Evolutionary conservation across 2,113 vertebrate species (phyloP).

Genomic region (Lamprotornis superbus): DNA sequence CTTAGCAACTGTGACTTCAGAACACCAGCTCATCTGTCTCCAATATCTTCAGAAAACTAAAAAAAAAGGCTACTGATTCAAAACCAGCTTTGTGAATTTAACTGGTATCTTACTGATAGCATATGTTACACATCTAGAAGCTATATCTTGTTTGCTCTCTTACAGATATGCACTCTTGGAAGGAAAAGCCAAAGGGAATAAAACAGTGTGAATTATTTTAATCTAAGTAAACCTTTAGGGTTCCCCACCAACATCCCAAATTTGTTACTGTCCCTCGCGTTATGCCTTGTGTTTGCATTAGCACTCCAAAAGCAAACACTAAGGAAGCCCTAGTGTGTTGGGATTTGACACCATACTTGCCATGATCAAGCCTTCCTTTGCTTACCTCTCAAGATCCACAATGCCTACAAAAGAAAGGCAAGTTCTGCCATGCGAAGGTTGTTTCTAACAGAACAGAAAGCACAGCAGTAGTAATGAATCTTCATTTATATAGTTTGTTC

Average conservation of each 20-base stretch:
- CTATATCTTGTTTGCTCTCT: background rate
- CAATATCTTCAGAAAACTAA: background rate
- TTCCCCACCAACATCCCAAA: background rate
- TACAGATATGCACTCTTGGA: background rate
- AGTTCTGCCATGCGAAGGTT: background rate
- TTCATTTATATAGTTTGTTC: constrained; percentile 23
- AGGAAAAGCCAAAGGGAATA: background rate
- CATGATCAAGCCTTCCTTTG: background rate
- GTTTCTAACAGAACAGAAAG: constrained; percentile 12
- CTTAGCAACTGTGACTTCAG: background rate
- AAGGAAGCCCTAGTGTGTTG: background rate
- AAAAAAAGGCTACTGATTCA: background rate
- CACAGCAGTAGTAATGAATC: background rate
- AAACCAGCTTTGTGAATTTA: background rate
- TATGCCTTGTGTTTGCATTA: background rate
- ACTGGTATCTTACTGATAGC: background rate
- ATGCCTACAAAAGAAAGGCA: background rate
- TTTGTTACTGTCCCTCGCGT: background rate
- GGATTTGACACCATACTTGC: background rate
- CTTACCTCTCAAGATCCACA: background rate
- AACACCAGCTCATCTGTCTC: background rate
- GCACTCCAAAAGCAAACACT: background rate
- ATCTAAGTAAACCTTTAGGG: background rate
- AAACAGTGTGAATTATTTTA: background rate
- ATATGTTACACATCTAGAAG: background rate